phyloP scores from a whole-genome alignment of 2,888 invertebrate genomes.

The Eristalis pertinax region DNA sequence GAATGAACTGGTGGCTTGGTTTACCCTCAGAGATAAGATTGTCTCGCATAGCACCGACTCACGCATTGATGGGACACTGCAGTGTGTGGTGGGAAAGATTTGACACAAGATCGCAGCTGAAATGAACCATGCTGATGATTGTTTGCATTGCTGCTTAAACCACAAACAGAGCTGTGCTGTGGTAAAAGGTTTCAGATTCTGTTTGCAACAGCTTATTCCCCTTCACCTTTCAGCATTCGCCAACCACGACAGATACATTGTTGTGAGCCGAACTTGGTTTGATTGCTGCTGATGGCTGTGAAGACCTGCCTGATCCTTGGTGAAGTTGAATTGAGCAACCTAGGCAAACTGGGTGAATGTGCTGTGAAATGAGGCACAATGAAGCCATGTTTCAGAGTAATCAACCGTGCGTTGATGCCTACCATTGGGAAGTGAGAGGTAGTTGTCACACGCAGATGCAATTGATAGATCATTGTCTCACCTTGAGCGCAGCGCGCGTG shows the following conservation, averaged over 20 bases:
- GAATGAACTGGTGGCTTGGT: constrained; percentile 41
- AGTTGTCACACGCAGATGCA: neutral
- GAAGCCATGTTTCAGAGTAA: neutral
- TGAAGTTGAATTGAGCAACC: neutral
- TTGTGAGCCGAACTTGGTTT: constrained; percentile 2
- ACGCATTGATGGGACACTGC: neutral
- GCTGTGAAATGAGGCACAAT: neutral
- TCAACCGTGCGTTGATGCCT: neutral
- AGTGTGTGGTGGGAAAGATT: neutral
- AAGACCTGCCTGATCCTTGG: neutral
- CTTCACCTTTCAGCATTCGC: neutral
- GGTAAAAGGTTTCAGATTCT: constrained; percentile 34
- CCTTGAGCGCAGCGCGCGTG: neutral
- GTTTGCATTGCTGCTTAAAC: constrained; percentile 31
- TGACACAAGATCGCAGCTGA: constrained; percentile 11
- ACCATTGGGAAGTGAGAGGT: neutral
- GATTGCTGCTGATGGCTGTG: constrained; percentile 9
- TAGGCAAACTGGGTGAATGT: no score
- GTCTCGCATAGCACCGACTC: neutral
- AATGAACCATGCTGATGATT: constrained; percentile 36
- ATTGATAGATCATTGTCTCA: constrained; percentile 29
- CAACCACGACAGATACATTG: neutral
- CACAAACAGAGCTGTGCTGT: constrained; percentile 40
- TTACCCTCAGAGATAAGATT: neutral
- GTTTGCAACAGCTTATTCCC: constrained; percentile 20